Evolutionary conservation across 2,797 vertebrate genomes (phyloP), one percentile per base, ranked within the genome.

Genomic region (Micrastur ruficollis): DNA sequence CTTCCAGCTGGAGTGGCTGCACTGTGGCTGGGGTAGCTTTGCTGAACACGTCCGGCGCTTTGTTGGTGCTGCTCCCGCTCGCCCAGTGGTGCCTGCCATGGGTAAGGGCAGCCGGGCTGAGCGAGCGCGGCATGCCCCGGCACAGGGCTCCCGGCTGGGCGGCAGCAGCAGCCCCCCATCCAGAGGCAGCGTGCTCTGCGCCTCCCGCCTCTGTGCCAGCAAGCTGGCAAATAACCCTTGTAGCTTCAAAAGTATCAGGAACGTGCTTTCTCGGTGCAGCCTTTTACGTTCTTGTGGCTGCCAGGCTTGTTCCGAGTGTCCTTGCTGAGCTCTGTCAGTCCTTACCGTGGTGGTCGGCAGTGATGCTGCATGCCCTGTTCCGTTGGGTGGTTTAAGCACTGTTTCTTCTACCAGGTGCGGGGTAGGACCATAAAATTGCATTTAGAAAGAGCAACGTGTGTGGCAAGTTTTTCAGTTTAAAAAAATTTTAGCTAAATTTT

Each of bases 341-440:
- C 40, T 49, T 12, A 2, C 14, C 0, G 1, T 25, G 49, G 46
- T 1, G 0, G 56, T n/a, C 1, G 1, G 46, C 18, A 12, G 44
- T 6, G 63, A 23, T 13, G 31, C 40, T 42, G 9, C 17, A 1
- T 50, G 38, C 27, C 27, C n/a, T 1, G 1, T 62, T 75, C 47
- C 3, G 3, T 0, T 3, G 5, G 6, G 36, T 29, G 22, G 23
- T 34, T 87, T 78, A 32, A 72, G n/a, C 8, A 4, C 67, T 2
- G 1, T 47, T 47, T 40, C 16, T 71, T 53, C 36, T 63, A 11
- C 31, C 55, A 34, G 42, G 29, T 63, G 42, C 29, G 26, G 38
- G 50, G 22, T 14, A 58, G 42, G 38, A 50, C 20, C 1, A 0
- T 65, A 73, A 70, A 58, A 20, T 23, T 19, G 42, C 5, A 2